Evolutionary conservation across 1,140 invertebrate species (phyloP), one percentile per base, ranked within the genome.

Genomic region (Diabrotica virgifera): DNA sequence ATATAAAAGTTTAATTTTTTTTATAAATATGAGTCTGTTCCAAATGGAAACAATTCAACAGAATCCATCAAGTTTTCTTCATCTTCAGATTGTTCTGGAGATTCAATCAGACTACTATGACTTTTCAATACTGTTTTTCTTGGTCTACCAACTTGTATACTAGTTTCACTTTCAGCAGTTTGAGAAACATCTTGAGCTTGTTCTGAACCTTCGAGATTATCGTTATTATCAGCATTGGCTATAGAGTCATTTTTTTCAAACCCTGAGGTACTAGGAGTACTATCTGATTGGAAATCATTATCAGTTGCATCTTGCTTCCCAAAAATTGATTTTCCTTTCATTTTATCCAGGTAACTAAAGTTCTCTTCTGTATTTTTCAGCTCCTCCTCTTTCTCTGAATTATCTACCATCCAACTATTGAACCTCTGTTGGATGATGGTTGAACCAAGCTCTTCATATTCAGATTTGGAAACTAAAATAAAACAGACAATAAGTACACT

Each of bases 371-470:
- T 24, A 52, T 58, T 61, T 9, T 38, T 37, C 2, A 35, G 14
- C 52, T 72, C 56, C 40, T 66, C 40, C 12, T 67, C 59, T 10
- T 66, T 9, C 12, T 56, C 12, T 50, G 62, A 62, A 55, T 67
- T 61, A 14, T 68, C 64, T 4, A 66, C 38, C 66, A 70, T 70
- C 68, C 74, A 77, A 14, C 70, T 64, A 58, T 72, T 77, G 59
- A 77, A 78, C 36, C 72, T 67, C 52, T 75, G 68, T 62, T 79
- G 73, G 36, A 74, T 76, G 14, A 65, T 67, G 12, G 59, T 62
- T 8, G 76, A 73, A 8, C 95, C 95, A 74, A 90, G 85, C 78
- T 97, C 94, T 59, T 96, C 93, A 79, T 95, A 98, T 66, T 95
- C 89, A 70, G 94, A 89, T 75, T 87, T 89, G 0, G 90, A 90